Percentiles rank a stretch among this genome's conserved stretches.
Evolutionary conservation across 2,888 invertebrate genomes (phyloP).

Genomic region (Acrobasis consociella): DNA sequence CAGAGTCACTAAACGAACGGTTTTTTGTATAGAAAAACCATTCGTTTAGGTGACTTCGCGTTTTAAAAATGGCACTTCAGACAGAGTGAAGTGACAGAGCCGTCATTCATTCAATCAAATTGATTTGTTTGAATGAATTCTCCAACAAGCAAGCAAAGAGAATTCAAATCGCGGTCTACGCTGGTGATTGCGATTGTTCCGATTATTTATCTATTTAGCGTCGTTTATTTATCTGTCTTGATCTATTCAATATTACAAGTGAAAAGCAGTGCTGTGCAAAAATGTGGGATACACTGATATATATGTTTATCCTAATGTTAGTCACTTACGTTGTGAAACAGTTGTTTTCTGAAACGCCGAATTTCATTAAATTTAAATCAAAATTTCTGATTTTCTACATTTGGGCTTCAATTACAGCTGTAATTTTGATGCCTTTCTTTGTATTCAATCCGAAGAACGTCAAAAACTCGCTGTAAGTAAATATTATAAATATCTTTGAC

Average conservation of each 20-base stretch:
- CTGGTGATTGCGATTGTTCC: no score
- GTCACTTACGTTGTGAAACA: conserved; percentile 73
- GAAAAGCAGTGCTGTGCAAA: neutral
- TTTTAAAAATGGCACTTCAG: no score
- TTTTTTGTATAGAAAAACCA: no score
- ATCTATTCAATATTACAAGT: neutral
- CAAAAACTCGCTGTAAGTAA: conserved; percentile 80
- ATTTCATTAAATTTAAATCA: conserved; percentile 76
- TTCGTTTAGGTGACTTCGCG: no score
- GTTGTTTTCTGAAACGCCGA: conserved; percentile 76
- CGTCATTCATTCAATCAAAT: neutral
- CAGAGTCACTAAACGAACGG: no score
- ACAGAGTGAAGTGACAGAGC: no score
- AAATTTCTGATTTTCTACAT: conserved; percentile 78
- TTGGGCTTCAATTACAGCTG: conserved; percentile 66
- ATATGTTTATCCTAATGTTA: conserved; percentile 58
- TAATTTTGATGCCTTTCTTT: conserved; percentile 74
- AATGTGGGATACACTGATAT: conserved; percentile 75
- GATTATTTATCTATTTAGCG: no score
- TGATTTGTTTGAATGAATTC: no score
- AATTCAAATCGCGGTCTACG: neutral
- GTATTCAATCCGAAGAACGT: conserved; percentile 79
- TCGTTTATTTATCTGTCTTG: no score
- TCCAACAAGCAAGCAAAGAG: no score
- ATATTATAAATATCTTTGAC: conserved; percentile 4